These are phyloP conservation scores for Crocuta crocuta DNA, from an alignment of 2,113 vertebrate genomes.

Conservation along the genomic window DNA sequence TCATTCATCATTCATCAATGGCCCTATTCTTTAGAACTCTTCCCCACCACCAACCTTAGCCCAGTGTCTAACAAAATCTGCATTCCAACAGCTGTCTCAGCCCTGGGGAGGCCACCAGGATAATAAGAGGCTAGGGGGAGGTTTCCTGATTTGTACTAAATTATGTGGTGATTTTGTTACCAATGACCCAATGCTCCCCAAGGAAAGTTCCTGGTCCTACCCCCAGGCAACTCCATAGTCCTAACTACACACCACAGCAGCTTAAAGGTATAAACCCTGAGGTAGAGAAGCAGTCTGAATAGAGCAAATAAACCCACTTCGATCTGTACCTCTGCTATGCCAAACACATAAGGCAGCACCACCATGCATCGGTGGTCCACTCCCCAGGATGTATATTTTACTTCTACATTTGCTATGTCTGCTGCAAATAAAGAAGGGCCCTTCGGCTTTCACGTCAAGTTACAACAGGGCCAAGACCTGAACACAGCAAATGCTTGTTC, in stretches of 20 bases:
- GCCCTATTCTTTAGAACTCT: slow-evolving; percentile 67
- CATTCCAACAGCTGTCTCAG: slow-evolving; percentile 74
- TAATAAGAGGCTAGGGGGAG: slow-evolving; percentile 57
- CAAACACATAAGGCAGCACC: slow-evolving; percentile 49
- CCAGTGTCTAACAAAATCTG: slow-evolving; percentile 70
- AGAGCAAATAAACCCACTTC: slow-evolving; percentile 73
- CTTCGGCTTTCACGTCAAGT: slow-evolving; percentile 42
- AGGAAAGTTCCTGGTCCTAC: slow-evolving; percentile 67
- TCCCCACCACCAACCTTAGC: slow-evolving; percentile 62
- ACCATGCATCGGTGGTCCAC: slow-evolving; percentile 50
- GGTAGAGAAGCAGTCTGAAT: slow-evolving; percentile 54
- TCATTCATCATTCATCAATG: slow-evolving; percentile 71
- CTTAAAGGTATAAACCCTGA: slow-evolving; percentile 63
- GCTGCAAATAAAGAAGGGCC: slow-evolving; percentile 58
- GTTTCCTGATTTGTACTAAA: slow-evolving; percentile 73
- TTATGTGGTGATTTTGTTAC: slow-evolving; percentile 77
- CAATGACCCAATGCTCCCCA: slow-evolving; percentile 68
- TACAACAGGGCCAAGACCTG: slow-evolving; percentile 4
- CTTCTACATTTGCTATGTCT: slow-evolving; percentile 70
- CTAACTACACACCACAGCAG: slow-evolving; percentile 54
- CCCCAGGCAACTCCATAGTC: slow-evolving; percentile 54
- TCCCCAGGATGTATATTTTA: slow-evolving; percentile 66
- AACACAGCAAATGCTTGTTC: slow-evolving; percentile 63
- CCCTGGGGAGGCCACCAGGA: slow-evolving; percentile 59
- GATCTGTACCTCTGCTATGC: slow-evolving; percentile 47